Evolutionary conservation across 2,113 vertebrate species (phyloP), one percentile per base, ranked within the genome.

Genomic region (Murina feae): DNA sequence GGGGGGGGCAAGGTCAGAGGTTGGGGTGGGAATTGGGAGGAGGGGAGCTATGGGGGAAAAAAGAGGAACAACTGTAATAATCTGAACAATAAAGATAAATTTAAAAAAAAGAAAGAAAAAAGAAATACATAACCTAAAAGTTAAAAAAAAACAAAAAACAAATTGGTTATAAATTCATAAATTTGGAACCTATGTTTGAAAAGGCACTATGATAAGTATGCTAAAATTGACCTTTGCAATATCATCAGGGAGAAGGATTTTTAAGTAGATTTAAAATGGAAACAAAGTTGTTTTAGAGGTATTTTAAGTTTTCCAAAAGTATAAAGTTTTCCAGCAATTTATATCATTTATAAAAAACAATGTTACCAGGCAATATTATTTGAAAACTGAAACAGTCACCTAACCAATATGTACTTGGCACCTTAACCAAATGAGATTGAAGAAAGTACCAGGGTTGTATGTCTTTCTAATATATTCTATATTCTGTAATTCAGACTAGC

Each of bases 221-320:
- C 32, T 86, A 75, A 93, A 82, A 76, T 66, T 80, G 76, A 93
- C 44, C 25, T 91, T 89, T 93, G 69, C 10, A 87, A 20, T 79
- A 58, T 60, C 32, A 3, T 58, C 37, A 71, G 28, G 37, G 5
- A 89, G 55, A 58, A 81, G 88, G 5, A 63, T 79, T 72, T 91
- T 66, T 71, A 68, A 49, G 39, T 25, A 92, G 44, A 90, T 49
- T 86, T 55, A 60, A 39, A 74, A 68, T 74, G 49, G 68, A 91
- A 92, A 91, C 37, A 55, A 72, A 12, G 12, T 25, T 78, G 30
- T 72, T 86, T 87, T 18, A 78, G 83, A 90, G 12, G 9, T 23
- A 71, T 30, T 39, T 90, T 90, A 82, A 82, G 86, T 21, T 21
- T 80, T 66, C 0, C 68, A 75, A 89, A 91, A 39, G 0, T 21